Conservation (phyloP, 2,113 vertebrate species). For the Triplophysa dalaica region DNA sequence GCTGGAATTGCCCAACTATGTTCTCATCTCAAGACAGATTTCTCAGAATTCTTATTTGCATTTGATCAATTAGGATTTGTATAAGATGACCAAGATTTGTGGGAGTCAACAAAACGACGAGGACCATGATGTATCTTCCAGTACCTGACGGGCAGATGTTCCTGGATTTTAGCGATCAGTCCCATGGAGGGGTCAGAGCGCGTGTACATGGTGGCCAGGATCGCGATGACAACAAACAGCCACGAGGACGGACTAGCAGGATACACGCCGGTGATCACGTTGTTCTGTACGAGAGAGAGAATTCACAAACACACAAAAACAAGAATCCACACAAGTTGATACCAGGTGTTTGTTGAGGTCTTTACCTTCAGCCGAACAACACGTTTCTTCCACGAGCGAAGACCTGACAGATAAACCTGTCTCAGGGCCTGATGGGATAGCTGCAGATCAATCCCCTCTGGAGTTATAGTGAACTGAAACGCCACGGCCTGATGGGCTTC, state of each 20-base stretch:
- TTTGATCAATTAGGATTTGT: too few relatives aligned
- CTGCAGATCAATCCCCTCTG: constrained; percentile 75
- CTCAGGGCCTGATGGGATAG: constrained; percentile 78
- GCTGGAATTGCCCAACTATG: too few relatives aligned
- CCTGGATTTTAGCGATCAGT: constrained; percentile 88
- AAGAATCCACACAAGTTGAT: background rate
- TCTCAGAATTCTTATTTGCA: too few relatives aligned
- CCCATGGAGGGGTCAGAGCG: constrained; percentile 92
- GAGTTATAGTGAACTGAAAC: constrained; percentile 82
- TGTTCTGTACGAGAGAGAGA: constrained; percentile 73
- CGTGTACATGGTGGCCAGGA: constrained; percentile 86
- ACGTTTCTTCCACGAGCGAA: constrained; percentile 87
- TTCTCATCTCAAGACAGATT: background rate
- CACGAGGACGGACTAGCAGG: constrained; percentile 88
- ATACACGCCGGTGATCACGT: constrained; percentile 81
- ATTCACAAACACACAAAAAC: background rate
- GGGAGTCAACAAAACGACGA: too few relatives aligned
- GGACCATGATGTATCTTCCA: background rate
- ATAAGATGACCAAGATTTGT: too few relatives aligned
- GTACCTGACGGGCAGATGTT: constrained; percentile 85
- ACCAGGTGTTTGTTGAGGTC: background rate
- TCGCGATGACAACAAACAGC: constrained; percentile 87
- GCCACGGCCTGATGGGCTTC: constrained; percentile 88
- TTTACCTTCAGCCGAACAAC: constrained; percentile 79
- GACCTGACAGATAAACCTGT: constrained; percentile 84